phyloP scores from a whole-genome alignment of 2,113 vertebrate genomes.

The Psilopsiagon aurifrons region DNA sequence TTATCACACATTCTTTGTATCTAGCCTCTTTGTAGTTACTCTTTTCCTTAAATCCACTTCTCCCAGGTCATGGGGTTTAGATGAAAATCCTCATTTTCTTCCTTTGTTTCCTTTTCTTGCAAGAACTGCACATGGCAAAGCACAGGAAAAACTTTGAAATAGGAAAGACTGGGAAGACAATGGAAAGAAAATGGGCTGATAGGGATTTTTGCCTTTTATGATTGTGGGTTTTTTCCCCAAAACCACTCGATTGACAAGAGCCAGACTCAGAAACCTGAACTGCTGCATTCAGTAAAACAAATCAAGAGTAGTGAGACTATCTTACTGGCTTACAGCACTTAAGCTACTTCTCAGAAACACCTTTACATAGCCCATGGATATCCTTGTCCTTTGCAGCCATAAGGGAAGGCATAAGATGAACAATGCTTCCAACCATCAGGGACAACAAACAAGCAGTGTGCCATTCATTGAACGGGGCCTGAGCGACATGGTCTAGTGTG shows the following conservation, averaged over 20 bases:
- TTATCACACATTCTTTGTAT: conserved; percentile 19
- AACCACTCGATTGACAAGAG: background rate
- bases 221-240: background rate
- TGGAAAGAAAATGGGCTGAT: background rate
- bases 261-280: background rate
- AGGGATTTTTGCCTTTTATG: background rate
- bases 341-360: background rate
- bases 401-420: background rate
- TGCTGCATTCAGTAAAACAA: background rate
- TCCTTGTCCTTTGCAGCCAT: background rate
- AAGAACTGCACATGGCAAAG: background rate
- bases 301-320: background rate
- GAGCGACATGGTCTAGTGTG: background rate
- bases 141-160: background rate
- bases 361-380: background rate
- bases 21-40: background rate
- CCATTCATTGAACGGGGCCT: background rate
- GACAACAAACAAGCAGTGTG: rapidly evolving
- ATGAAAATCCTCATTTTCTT: background rate
- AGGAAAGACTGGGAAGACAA: background rate
- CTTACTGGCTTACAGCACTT: background rate
- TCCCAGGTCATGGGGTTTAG: background rate
- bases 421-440: background rate
- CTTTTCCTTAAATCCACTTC: background rate
- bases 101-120: rapidly evolving